These are phyloP conservation scores for Dunckerocampus dactyliophorus DNA, from an alignment of 2,113 vertebrate genomes.

Conservation along the genomic window DNA sequence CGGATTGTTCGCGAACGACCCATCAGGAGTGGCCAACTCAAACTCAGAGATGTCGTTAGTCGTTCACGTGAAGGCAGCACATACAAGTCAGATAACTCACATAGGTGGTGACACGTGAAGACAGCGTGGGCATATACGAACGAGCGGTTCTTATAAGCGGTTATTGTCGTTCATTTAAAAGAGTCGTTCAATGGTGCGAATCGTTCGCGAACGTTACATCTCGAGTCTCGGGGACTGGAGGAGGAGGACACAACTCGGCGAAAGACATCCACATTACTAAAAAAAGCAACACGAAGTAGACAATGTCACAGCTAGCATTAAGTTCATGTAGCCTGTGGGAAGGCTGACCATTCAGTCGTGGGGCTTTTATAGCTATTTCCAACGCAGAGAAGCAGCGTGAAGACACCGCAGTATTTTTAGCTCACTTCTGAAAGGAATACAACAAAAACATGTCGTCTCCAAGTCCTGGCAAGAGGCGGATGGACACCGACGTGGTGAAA, in stretches of 20 bases:
- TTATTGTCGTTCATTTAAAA: too few relatives aligned
- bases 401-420: slow-evolving; percentile 65
- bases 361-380: slow-evolving; percentile 33
- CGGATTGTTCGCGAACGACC: too few relatives aligned
- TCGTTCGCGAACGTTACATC: too few relatives aligned
- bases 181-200: too few relatives aligned
- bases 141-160: too few relatives aligned
- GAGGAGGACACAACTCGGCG: slow-evolving; percentile 45
- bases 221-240: slow-evolving; percentile 15
- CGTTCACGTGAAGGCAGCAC: too few relatives aligned
- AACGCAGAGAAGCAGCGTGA: slow-evolving; percentile 28
- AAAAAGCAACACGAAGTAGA: slow-evolving; percentile 36
- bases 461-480: slow-evolving; percentile 98
- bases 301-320: slow-evolving; percentile 48
- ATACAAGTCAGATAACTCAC: too few relatives aligned
- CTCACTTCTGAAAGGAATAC: slow-evolving; percentile 61
- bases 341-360: slow-evolving; percentile 44
- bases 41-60: too few relatives aligned
- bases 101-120: too few relatives aligned
- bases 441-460: slow-evolving; percentile 68
- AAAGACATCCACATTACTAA: slow-evolving; percentile 20
- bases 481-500: slow-evolving; percentile 99
- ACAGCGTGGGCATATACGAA: too few relatives aligned
- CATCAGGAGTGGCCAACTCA: too few relatives aligned
- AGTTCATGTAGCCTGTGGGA: slow-evolving; percentile 47